Evolutionary conservation across 2,797 vertebrate species (phyloP).

Genomic region (Cryptoblepharus egeriae): DNA sequence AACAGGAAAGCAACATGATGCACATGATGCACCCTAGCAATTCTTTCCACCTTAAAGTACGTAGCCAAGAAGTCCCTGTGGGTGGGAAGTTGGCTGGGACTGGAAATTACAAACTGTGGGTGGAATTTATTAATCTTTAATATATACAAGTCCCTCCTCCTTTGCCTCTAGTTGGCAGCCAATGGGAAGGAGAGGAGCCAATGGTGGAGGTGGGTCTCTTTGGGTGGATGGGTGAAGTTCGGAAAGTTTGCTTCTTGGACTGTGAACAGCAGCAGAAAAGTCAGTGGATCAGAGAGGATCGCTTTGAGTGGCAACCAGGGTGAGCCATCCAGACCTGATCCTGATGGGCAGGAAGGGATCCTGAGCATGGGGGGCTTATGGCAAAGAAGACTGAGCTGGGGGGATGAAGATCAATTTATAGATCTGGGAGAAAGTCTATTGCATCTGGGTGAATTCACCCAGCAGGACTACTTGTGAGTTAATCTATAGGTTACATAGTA

Average conservation of each 20-base stretch:
- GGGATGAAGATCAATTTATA: not conserved
- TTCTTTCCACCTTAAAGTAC: not conserved
- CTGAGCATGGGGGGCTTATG: too few species aligned
- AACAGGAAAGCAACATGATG: not conserved
- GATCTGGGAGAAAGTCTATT: not conserved
- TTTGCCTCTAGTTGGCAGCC: not conserved
- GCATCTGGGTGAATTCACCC: not conserved
- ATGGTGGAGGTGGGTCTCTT: not conserved
- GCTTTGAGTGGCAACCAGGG: not conserved
- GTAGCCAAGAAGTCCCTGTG: not conserved
- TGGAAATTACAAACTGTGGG: not conserved
- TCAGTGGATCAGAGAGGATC: too few species aligned
- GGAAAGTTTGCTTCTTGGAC: constrained; percentile 19
- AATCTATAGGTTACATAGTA: not conserved
- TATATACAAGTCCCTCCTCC: not conserved
- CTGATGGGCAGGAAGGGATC: not conserved
- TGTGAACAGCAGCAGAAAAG: too few species aligned
- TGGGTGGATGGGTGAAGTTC: constrained; percentile 12
- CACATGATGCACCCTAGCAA: not conserved
- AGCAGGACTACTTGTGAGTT: too few species aligned
- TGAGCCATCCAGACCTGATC: not conserved
- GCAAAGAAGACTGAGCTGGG: not conserved
- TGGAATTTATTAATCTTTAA: constrained; percentile 30
- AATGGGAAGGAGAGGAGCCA: not conserved
- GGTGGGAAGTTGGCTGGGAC: not conserved